Percentiles rank a stretch among this genome's conserved stretches.
Evolutionary conservation across 2,113 vertebrate genomes (phyloP).

Genomic region (Pluvialis apricaria): DNA sequence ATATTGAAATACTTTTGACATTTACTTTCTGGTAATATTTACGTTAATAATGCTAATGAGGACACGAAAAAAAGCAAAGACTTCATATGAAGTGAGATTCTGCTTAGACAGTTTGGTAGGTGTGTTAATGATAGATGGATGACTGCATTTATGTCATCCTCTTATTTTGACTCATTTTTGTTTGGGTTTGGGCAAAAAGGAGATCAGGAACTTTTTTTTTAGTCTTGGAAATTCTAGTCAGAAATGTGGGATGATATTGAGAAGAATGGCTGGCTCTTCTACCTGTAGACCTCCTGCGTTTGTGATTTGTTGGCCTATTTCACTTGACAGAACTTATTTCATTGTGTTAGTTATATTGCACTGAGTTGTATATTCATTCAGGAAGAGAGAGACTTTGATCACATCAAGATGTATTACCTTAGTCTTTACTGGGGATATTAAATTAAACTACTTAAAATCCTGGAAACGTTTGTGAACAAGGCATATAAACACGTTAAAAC

Average conservation of each 20-base stretch:
- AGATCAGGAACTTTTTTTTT: too few species aligned
- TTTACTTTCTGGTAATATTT: neutral
- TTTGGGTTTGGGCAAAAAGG: neutral
- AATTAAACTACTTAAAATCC: constrained; percentile 5
- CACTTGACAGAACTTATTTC: neutral
- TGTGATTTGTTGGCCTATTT: neutral
- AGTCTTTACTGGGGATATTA: neutral
- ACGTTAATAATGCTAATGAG: neutral
- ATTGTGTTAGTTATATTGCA: neutral
- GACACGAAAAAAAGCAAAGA: neutral
- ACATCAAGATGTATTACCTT: neutral
- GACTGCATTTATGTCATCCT: neutral
- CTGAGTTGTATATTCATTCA: neutral
- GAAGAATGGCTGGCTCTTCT: neutral
- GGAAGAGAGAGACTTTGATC: neutral
- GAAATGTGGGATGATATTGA: neutral
- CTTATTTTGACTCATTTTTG: neutral
- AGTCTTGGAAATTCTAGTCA: neutral
- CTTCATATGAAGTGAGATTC: neutral
- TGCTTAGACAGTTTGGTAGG: neutral
- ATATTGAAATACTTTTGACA: neutral
- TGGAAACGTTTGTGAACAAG: neutral
- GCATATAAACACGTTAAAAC: neutral
- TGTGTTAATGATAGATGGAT: neutral
- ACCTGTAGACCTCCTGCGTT: neutral